phyloP scores from a whole-genome alignment of 2,888 invertebrate species.

The Brachypalpus laphriformis region DNA sequence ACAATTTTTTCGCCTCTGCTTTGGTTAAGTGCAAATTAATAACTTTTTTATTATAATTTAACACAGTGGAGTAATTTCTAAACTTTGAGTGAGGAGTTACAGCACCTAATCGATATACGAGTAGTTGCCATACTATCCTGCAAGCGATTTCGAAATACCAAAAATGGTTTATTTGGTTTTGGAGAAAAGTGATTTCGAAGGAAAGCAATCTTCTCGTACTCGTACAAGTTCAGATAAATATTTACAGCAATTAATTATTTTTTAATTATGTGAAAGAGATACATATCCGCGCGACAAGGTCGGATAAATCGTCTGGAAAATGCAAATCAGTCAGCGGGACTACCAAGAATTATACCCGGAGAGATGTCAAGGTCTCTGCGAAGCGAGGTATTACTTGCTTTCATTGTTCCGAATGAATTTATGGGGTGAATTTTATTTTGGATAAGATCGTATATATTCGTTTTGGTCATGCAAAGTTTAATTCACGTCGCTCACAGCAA shows the following conservation, averaged over 20 bases:
- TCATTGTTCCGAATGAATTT: constrained; percentile 28
- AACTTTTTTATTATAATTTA: constrained; percentile 10
- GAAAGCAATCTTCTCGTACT: background rate
- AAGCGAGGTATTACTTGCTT: constrained; percentile 2
- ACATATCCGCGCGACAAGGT: constrained; percentile 7
- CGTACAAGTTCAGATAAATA: background rate
- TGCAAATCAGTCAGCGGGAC: constrained; percentile 32
- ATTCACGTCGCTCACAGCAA: constrained; percentile 22
- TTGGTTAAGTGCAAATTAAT: constrained; percentile 56
- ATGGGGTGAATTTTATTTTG: constrained; percentile 13
- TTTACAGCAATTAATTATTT: background rate
- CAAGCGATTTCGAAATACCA: background rate
- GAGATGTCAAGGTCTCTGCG: constrained; percentile 42
- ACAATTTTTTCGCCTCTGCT: background rate
- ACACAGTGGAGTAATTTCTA: constrained; percentile 1
- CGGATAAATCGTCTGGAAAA: constrained; percentile 30
- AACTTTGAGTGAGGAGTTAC: background rate
- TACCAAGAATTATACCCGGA: constrained; percentile 7
- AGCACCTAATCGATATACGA: constrained; percentile 28
- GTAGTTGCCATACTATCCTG: background rate
- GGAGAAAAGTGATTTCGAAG: background rate
- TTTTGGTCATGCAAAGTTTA: constrained; percentile 20
- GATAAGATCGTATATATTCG: constrained; percentile 20
- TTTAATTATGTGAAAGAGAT: background rate
- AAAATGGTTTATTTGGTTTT: background rate